Evolutionary conservation across 30 jellyfish, hydroid and myxozoan species (phyloP), one percentile per base, ranked within the genome.

Genomic region (Pelagia noctiluca): DNA sequence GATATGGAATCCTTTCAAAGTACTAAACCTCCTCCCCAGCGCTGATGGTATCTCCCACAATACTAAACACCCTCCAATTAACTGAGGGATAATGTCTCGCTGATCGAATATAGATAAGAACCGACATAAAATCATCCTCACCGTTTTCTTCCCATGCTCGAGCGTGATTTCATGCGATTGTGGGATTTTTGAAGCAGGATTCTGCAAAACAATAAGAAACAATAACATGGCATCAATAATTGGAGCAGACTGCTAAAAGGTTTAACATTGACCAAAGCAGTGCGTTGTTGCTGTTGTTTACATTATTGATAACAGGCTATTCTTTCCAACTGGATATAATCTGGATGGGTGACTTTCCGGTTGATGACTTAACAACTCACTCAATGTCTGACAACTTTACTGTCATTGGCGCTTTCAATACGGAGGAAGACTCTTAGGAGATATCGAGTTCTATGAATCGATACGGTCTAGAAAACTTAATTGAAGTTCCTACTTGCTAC

Each of bases 101-200:
- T n/a, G n/a, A n/a, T n/a, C n/a, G n/a, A n/a, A n/a, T n/a, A n/a
- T n/a, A n/a, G n/a, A n/a, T n/a, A n/a, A n/a, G n/a, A n/a, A n/a
- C n/a, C n/a, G n/a, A n/a, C n/a, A n/a, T n/a, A n/a, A n/a, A n/a
- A n/a, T n/a, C n/a, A n/a, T n/a, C n/a, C n/a, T 0, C 37, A 92
- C 95, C 67, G 84, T 89, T 73, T 92, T 92, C 31, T 42, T 76
- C 5, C 98, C 98, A 80, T 92, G 98, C 46, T 67, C 82, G 29
- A 92, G 82, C 21, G 85, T 82, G 49, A 92, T 72, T 71, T 92
- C 98, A 46, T 92, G 98, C 16, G 96, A 75, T 19, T 71, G 83
- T 0, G 98, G 98, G 18, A 92, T 86, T 80, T 65, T 92, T 46
- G 88, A 29, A 0, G 65, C 52, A 0, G 71, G 85, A 4, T 35